phyloP scores from a whole-genome alignment of 1,140 invertebrate genomes.

The Mylabris phalerata region DNA sequence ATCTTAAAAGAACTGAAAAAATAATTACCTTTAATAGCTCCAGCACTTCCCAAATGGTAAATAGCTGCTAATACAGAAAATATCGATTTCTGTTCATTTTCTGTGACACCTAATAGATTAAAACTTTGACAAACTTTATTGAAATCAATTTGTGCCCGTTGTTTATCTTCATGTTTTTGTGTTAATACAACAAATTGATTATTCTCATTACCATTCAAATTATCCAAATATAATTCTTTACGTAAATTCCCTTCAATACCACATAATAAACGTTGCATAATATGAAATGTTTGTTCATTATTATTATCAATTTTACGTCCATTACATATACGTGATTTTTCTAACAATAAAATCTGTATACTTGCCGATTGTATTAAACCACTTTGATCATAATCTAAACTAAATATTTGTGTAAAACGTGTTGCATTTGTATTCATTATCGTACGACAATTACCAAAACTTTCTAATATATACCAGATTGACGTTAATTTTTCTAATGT shows the following conservation, averaged over 20 bases:
- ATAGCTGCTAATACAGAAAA: slow-evolving; percentile 85
- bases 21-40: slow-evolving; percentile 58
- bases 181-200: slow-evolving; percentile 73
- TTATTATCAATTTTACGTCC: slow-evolving; percentile 51
- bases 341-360: slow-evolving; percentile 69
- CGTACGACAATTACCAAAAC: slow-evolving; percentile 82
- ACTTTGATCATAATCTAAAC: slow-evolving; percentile 86
- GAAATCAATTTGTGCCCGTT: slow-evolving; percentile 71
- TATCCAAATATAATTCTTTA: slow-evolving; percentile 77
- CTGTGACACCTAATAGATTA: slow-evolving; percentile 62
- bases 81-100: slow-evolving; percentile 72
- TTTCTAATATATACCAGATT: slow-evolving; percentile 75
- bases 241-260: slow-evolving; percentile 69
- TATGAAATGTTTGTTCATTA: slow-evolving; percentile 73
- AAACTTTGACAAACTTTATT: slow-evolving; percentile 69
- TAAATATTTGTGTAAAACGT: slow-evolving; percentile 80
- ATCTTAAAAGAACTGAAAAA: neutral
- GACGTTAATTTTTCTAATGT: slow-evolving; percentile 79
- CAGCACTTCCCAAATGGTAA: slow-evolving; percentile 84
- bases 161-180: slow-evolving; percentile 74
- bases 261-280: slow-evolving; percentile 74
- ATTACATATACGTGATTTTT: slow-evolving; percentile 58
- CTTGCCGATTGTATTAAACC: slow-evolving; percentile 83
- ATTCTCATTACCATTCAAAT: slow-evolving; percentile 61
- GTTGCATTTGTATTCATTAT: slow-evolving; percentile 79